Base-by-base conservation (phyloP, 2,113 vertebrate genomes). In the Pontoporia blainvillei region DNA sequence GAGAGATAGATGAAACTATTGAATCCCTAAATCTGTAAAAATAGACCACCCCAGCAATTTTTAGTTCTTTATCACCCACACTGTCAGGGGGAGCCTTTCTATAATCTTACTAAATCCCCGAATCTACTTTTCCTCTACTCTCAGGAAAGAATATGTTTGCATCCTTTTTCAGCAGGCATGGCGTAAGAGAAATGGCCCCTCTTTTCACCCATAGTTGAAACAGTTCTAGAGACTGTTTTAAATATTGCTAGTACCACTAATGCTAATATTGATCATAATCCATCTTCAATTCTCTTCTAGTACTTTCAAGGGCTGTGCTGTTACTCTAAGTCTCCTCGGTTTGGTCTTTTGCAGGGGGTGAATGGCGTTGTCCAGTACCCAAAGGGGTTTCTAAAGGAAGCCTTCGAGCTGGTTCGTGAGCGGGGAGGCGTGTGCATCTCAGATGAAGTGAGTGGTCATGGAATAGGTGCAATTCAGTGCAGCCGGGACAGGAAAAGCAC, bases 351-450 rank as follows among this genome's bases (percentile, higher is more conserved):
- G 31, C 97, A 99, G 99, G 99, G 99, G 49, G 98, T 99, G 18
- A 99, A 99, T 71, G 99, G 99, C 95, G 93, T 98, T 25, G 98
- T 99, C 84, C 99, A 99, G 96, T 99, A 99, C 87, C 99, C 99
- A 0, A 99, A 98, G 97, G 98, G 98, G 96, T 99, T 98, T 98
- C 98, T 99, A 52, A 99, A 99, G 91, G 99, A 99, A 95, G 99
- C 98, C 61, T 99, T 98, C 95, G 87, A 96, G 92, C 98, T 99
- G 71, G 98, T 99, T 29, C 98, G 99, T 95, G 99, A 99, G 90
- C 99, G 97, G 97, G 99, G 99, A 86, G 99, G 99, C 0, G 8
- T 99, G 79, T 99, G 99, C 98, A 99, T 99, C 71, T 98, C 99
- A 2, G 99, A 99, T 97, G 99, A 99, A 99, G 99, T 99, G 76